These are phyloP conservation scores for Lepidurus apus DNA, from an alignment of 1,140 invertebrate genomes.

Conservation along the genomic window DNA sequence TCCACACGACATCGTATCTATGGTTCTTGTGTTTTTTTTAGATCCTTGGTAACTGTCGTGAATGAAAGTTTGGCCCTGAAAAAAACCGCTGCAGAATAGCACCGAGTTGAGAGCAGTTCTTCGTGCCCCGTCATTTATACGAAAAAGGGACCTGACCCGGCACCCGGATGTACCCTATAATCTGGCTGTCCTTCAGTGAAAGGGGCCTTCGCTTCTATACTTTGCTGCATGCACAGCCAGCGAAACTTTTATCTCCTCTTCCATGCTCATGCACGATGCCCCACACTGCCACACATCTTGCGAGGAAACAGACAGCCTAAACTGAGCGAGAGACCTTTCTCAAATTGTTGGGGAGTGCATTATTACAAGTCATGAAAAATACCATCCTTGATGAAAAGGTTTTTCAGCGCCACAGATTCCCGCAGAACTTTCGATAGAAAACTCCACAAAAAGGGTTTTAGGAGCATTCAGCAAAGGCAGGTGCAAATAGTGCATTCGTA, in stretches of 20 bases:
- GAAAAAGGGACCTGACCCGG: neutral
- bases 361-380: conserved; percentile 15
- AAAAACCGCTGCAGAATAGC: neutral
- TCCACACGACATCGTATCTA: neutral
- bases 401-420: neutral
- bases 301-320: neutral
- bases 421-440: neutral
- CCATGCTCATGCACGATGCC: neutral
- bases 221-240: neutral
- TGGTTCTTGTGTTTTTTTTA: neutral
- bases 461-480: neutral
- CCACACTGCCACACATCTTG: neutral
- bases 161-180: conserved; percentile 9
- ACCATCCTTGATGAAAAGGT: neutral
- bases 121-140: conserved; percentile 12
- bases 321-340: neutral
- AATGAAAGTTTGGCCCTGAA: neutral
- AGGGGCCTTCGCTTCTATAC: neutral
- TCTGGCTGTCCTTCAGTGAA: conserved; percentile 14
- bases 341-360: conserved; percentile 21
- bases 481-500: neutral
- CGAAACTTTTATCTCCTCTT: neutral
- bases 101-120: neutral
- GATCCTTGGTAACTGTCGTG: neutral
- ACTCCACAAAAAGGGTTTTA: neutral